Evolutionary conservation across 1,140 invertebrate genomes (phyloP).

Genomic region (Scaptomyza montana): DNA sequence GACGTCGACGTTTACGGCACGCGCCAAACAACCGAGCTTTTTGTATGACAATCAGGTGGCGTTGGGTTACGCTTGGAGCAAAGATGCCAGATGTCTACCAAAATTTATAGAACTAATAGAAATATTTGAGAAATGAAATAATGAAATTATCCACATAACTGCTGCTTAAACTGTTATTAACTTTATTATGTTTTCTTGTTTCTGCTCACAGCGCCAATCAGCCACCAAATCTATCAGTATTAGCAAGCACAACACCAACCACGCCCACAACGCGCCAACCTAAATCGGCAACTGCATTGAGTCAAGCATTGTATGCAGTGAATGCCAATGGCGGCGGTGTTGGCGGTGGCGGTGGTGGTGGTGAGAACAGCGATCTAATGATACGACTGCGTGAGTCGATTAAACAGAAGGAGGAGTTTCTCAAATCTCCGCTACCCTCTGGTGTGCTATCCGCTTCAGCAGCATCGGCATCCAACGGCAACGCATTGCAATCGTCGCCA

Average conservation of each 20-base stretch:
- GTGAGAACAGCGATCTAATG: conserved; percentile 80
- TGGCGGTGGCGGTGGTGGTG: conserved; percentile 25
- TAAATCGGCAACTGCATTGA: conserved; percentile 52
- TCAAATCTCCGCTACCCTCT: conserved; percentile 87
- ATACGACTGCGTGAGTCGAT: conserved; percentile 89
- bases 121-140: too few relatives aligned
- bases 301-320: conserved; percentile 59
- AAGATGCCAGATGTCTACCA: not conserved
- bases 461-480: conserved; percentile 44
- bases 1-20: conserved; percentile 32
- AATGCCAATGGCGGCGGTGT: conserved; percentile 35
- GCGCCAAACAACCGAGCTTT: conserved; percentile 54
- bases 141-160: too few relatives aligned
- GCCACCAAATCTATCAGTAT: conserved; percentile 82
- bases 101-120: too few relatives aligned
- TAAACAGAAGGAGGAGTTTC: conserved; percentile 94
- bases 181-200: not conserved
- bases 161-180: too few relatives aligned
- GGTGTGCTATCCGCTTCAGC: conserved; percentile 39
- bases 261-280: conserved; percentile 64
- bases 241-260: conserved; percentile 64
- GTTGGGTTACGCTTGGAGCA: not conserved
- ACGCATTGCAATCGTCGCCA: conserved; percentile 51
- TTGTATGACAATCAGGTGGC: conserved; percentile 39
- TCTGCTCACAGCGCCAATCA: conserved; percentile 68